A percentile compares a stretch with the other conserved stretches of the same genome.
phyloP scores from a whole-genome alignment of 2,113 vertebrate species.

The Struthidea cinerea region DNA sequence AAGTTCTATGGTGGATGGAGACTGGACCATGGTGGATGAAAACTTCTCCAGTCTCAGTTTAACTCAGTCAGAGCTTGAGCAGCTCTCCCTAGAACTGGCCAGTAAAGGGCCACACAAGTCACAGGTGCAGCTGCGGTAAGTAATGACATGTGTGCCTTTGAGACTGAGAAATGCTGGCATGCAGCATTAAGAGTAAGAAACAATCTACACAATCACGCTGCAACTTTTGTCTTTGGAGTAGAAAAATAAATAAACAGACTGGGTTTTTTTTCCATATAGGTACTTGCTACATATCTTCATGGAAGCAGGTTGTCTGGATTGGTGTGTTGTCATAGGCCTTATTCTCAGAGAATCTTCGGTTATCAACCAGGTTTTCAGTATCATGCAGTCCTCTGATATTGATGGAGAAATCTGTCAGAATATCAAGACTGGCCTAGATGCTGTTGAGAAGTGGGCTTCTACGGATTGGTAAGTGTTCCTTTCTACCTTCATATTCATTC shows the following conservation, averaged over 20 bases:
- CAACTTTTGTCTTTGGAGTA: not conserved
- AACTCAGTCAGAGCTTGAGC: conserved; percentile 93
- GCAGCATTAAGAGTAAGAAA: not conserved
- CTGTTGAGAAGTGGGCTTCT: conserved; percentile 88
- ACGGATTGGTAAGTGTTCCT: conserved; percentile 84
- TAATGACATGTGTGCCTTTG: not conserved
- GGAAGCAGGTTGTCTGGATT: conserved; percentile 96
- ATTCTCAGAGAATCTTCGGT: conserved; percentile 88
- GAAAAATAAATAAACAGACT: not conserved
- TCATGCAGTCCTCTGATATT: conserved; percentile 86
- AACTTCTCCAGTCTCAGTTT: conserved; percentile 88
- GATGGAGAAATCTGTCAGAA: conserved; percentile 86
- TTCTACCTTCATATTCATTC: not conserved
- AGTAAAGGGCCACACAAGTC: conserved; percentile 97
- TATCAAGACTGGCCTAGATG: conserved; percentile 82
- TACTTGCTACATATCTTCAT: conserved; percentile 95
- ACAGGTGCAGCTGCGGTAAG: conserved; percentile 95
- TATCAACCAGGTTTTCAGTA: conserved; percentile 87
- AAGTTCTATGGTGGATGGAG: conserved; percentile 95
- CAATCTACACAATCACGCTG: not conserved
- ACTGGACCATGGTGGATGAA: conserved; percentile 97
- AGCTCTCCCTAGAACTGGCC: conserved; percentile 94
- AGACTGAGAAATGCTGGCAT: not conserved
- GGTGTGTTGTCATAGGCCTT: conserved; percentile 90
- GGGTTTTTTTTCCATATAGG: conserved; percentile 52